phyloP scores from a whole-genome alignment of 2,888 invertebrate genomes.

The Drosophila pegasa region DNA sequence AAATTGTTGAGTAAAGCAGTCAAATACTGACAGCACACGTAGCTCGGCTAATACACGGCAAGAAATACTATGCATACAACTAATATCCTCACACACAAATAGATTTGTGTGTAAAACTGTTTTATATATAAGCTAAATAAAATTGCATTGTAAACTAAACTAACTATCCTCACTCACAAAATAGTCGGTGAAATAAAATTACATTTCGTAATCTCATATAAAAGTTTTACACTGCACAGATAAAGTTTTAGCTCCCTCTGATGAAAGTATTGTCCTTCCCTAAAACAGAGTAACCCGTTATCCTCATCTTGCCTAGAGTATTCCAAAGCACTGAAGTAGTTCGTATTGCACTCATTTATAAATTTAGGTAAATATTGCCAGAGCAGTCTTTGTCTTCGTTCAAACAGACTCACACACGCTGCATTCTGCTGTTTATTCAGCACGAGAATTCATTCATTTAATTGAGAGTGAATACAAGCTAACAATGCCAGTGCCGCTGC shows the following conservation, averaged over 20 bases:
- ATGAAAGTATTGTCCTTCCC: too few species aligned
- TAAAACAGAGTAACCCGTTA: neutral
- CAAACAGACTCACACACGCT: neutral
- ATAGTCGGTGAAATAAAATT: too few species aligned
- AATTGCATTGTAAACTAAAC: too few species aligned
- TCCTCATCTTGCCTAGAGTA: conserved; percentile 1
- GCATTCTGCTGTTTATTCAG: neutral
- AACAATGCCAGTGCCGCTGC: conserved; percentile 25
- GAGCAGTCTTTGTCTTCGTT: conserved; percentile 14
- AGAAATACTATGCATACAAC: neutral
- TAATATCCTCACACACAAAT: neutral
- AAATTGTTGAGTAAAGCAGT: neutral
- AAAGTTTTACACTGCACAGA: too few species aligned
- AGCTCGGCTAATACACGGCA: too few species aligned
- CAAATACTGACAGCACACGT: too few species aligned
- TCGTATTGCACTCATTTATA: neutral
- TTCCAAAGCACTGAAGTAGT: neutral
- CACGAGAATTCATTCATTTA: conserved; percentile 13
- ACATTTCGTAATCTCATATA: neutral
- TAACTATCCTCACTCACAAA: too few species aligned
- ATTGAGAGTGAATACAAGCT: conserved; percentile 10
- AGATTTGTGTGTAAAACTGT: neutral
- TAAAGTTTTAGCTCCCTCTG: too few species aligned
- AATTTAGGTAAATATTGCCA: conserved; percentile 8
- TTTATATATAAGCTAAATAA: too few species aligned